phyloP scores from a whole-genome alignment of 2,797 vertebrate species.

The Craterocephalus amniculus region DNA sequence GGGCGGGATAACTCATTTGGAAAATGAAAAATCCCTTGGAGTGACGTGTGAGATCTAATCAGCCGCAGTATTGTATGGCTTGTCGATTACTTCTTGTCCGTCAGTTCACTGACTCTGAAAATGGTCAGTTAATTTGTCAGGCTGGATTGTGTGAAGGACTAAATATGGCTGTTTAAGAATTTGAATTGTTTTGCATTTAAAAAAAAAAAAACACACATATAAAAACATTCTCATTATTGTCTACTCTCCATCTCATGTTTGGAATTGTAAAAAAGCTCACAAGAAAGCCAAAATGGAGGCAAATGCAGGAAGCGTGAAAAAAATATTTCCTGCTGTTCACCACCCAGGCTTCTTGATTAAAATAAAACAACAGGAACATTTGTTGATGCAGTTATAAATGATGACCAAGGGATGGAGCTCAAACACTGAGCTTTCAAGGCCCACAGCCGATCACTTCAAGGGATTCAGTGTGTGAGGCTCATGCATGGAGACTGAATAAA shows the following conservation, averaged over 20 bases:
- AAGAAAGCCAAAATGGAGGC: constrained; percentile 21
- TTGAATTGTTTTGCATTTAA: constrained; percentile 48
- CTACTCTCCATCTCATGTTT: constrained; percentile 18
- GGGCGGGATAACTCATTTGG: constrained; percentile 81
- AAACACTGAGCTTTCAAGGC: constrained; percentile 61
- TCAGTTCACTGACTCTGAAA: constrained; percentile 55
- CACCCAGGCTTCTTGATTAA: not conserved
- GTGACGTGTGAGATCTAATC: constrained; percentile 74
- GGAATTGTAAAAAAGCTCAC: constrained; percentile 18
- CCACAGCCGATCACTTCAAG: constrained; percentile 52
- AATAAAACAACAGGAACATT: constrained; percentile 13
- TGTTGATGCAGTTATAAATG: constrained; percentile 71
- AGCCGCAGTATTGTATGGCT: constrained; percentile 56
- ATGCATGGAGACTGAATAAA: constrained; percentile 61
- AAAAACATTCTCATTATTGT: constrained; percentile 43
- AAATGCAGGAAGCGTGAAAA: constrained; percentile 19
- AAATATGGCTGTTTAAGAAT: constrained; percentile 21
- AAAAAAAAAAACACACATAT: not conserved
- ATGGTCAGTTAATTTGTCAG: constrained; percentile 56
- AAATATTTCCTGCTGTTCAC: constrained; percentile 30
- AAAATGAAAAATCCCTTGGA: constrained; percentile 82
- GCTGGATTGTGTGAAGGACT: constrained; percentile 40
- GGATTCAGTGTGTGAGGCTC: constrained; percentile 45
- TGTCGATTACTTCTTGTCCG: constrained; percentile 67
- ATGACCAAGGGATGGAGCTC: constrained; percentile 79